A percentile compares a stretch with the other conserved stretches of the same genome.
Conservation (phyloP, 1,140 invertebrate species). For the Nymphalis io region DNA sequence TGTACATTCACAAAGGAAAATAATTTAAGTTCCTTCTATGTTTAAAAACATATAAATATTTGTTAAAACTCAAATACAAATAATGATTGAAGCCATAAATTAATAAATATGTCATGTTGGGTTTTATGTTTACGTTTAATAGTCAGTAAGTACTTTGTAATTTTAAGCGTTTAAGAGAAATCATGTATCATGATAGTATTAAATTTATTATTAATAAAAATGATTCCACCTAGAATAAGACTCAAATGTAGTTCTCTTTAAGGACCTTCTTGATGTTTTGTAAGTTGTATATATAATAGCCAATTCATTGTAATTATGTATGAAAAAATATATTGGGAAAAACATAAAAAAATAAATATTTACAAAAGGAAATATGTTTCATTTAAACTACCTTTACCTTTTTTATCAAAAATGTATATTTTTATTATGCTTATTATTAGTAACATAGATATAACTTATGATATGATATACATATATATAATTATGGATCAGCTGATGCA, state of each 20-base stretch:
- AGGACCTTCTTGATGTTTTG: conserved; percentile 58
- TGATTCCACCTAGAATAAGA: conserved; percentile 76
- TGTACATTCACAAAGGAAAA: no score
- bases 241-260: conserved; percentile 66
- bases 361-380: conserved; percentile 51
- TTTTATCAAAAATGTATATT: conserved; percentile 8
- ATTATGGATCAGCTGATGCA: neutral
- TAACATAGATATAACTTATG: neutral
- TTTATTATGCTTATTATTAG: conserved; percentile 1
- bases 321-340: conserved; percentile 65
- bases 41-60: no score
- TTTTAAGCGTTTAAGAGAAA: conserved; percentile 25
- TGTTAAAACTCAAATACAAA: no score
- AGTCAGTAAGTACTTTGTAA: neutral
- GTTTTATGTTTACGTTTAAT: no score
- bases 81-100: no score
- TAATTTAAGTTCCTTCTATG: no score
- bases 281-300: conserved; percentile 76
- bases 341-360: conserved; percentile 67
- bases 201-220: conserved; percentile 49
- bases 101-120: no score
- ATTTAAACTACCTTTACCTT: conserved; percentile 11
- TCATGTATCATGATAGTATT: conserved; percentile 31
- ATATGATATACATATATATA: no score
- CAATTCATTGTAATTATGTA: conserved; percentile 70